These are phyloP conservation scores for Ostrea edulis DNA, from an alignment of 1,140 invertebrate genomes.

Conservation along the genomic window DNA sequence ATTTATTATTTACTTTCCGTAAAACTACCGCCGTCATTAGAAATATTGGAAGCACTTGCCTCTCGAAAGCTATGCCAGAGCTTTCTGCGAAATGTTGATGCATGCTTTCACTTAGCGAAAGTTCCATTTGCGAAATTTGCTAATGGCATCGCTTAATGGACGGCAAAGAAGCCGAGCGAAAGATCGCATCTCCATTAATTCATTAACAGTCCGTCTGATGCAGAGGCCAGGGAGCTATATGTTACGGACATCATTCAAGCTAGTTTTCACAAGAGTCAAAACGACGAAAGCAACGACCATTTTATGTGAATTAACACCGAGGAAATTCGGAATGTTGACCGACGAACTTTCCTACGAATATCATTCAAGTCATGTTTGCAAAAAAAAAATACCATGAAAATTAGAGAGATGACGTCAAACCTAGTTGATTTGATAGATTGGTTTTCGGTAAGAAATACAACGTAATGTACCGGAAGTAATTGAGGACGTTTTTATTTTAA, in stretches of 20 bases:
- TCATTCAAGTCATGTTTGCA: no score
- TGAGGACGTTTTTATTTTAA: no score
- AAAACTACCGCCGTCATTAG: slow-evolving; percentile 53
- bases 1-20: slow-evolving; percentile 63
- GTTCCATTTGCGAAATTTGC: slow-evolving; percentile 50
- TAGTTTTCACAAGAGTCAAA: slow-evolving; percentile 28
- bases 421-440: no score
- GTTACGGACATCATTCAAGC: slow-evolving; percentile 42
- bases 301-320: neutral
- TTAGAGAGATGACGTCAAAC: no score
- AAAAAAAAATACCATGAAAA: no score
- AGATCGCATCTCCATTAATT: slow-evolving; percentile 55
- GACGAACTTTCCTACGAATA: neutral
- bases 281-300: no score
- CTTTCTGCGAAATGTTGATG: slow-evolving; percentile 27
- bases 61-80: slow-evolving; percentile 34
- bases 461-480: no score
- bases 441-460: no score
- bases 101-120: slow-evolving; percentile 27
- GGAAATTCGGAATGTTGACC: slow-evolving; percentile 33
- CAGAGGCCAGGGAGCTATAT: slow-evolving; percentile 27
- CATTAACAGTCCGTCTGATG: slow-evolving; percentile 46
- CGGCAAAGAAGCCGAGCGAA: slow-evolving; percentile 21
- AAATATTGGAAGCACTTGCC: slow-evolving; percentile 52
- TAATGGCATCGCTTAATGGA: slow-evolving; percentile 52